These are phyloP conservation scores for Drosophila sp. DNA, from an alignment of 1,140 invertebrate genomes.

Conservation along the genomic window DNA sequence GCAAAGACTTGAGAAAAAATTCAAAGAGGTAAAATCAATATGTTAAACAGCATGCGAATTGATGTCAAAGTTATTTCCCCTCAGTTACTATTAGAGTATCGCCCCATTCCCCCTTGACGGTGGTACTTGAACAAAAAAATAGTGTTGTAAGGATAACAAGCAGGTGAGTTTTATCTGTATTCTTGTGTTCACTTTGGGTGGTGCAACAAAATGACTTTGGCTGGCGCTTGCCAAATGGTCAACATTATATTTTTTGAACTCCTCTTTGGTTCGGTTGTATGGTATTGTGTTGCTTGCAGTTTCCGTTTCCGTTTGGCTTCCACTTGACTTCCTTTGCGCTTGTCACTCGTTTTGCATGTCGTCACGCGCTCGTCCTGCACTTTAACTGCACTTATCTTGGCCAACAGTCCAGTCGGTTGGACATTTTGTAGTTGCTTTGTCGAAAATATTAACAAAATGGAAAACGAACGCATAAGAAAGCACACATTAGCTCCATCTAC, in stretches of 20 bases:
- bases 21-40: no score
- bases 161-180: slow-evolving; percentile 3
- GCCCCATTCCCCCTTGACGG: background rate
- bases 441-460: slow-evolving; percentile 78
- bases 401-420: slow-evolving; percentile 24
- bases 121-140: background rate
- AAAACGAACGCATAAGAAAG: slow-evolving; percentile 25
- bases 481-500: slow-evolving; percentile 12
- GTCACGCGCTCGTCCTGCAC: slow-evolving; percentile 77
- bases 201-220: slow-evolving; percentile 13
- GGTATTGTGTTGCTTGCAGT: slow-evolving; percentile 64
- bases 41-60: no score
- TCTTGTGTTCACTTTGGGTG: background rate
- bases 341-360: slow-evolving; percentile 67
- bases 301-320: slow-evolving; percentile 75
- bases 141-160: background rate
- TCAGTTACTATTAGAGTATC: background rate
- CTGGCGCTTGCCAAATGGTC: slow-evolving; percentile 72
- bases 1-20: no score
- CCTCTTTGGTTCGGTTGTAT: slow-evolving; percentile 13
- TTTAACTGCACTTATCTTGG: slow-evolving; percentile 72
- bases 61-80: no score
- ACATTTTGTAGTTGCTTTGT: slow-evolving; percentile 78
- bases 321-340: slow-evolving; percentile 50
- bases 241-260: slow-evolving; percentile 58